A percentile compares a stretch with the other conserved stretches of the same genome.
Evolutionary conservation across 2,888 invertebrate genomes (phyloP).

Genomic region (Pseudococcus jackbeardsleyi): DNA sequence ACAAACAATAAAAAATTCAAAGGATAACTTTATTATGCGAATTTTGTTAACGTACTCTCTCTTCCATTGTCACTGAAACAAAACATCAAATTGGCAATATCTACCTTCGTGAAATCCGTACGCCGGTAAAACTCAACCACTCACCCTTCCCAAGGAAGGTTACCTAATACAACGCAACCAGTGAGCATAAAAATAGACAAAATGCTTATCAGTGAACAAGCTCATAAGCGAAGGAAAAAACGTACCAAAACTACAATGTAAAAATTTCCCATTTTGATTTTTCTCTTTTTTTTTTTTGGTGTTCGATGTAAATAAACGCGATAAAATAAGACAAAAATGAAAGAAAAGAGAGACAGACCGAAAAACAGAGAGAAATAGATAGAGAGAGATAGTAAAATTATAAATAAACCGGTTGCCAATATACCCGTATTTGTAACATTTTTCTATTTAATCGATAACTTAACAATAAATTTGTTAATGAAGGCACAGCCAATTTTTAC

Average conservation of each 20-base stretch:
- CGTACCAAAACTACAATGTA: not conserved
- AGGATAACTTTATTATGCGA: conserved; percentile 48
- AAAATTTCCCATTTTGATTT: not conserved
- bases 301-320: not conserved
- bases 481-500: conserved; percentile 56
- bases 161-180: not conserved
- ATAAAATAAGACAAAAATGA: not conserved
- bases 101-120: not conserved
- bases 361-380: not conserved
- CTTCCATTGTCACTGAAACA: not conserved
- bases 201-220: conserved; percentile 28
- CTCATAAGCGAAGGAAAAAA: conserved; percentile 29
- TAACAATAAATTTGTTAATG: conserved; percentile 55
- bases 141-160: not conserved
- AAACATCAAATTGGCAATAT: not conserved
- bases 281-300: not conserved
- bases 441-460: conserved; percentile 17
- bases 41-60: conserved; percentile 27
- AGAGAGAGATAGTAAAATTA: conserved; percentile 7
- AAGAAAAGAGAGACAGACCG: not conserved
- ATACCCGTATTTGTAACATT: conserved; percentile 19
- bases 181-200: conserved; percentile 19
- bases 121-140: not conserved
- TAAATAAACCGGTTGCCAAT: conserved; percentile 23
- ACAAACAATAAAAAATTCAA: conserved; percentile 32